phyloP scores from a whole-genome alignment of 1,140 invertebrate genomes.

The Drosophila biarmipes region DNA sequence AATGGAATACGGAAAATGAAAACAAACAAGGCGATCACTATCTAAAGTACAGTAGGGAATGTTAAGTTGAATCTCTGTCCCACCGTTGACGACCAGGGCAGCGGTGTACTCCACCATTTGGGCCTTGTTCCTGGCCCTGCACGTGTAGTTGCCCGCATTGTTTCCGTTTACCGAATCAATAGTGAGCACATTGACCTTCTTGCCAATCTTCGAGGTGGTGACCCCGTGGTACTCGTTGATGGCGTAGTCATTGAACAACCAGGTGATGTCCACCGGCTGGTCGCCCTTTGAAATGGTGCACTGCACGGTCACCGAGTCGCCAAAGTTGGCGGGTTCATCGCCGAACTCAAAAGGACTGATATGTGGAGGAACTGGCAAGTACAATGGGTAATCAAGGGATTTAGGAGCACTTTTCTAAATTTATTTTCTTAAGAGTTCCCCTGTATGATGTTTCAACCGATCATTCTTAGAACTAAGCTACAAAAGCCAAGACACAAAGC shows the following conservation, averaged over 20 bases:
- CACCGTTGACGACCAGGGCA: slow-evolving; percentile 91
- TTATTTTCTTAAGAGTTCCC: background rate
- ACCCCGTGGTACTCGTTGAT: slow-evolving; percentile 88
- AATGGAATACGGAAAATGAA: slow-evolving; percentile 20
- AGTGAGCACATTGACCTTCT: slow-evolving; percentile 90
- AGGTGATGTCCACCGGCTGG: slow-evolving; percentile 89
- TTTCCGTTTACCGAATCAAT: slow-evolving; percentile 90
- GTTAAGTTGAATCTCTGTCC: slow-evolving; percentile 43
- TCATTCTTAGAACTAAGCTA: slow-evolving; percentile 1
- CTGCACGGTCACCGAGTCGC: slow-evolving; percentile 88
- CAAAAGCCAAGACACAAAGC: slow-evolving; percentile 55
- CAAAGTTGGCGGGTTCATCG: slow-evolving; percentile 89
- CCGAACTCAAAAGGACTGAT: slow-evolving; percentile 89
- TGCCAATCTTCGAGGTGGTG: slow-evolving; percentile 89
- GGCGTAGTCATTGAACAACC: slow-evolving; percentile 88
- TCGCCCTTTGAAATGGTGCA: slow-evolving; percentile 90
- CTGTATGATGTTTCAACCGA: background rate
- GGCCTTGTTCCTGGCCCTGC: slow-evolving; percentile 90
- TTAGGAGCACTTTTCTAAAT: background rate
- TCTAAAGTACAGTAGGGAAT: slow-evolving; percentile 24
- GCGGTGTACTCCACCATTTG: slow-evolving; percentile 89
- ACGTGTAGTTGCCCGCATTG: slow-evolving; percentile 92
- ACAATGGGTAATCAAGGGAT: background rate
- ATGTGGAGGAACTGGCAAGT: slow-evolving; percentile 86
- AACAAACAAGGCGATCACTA: slow-evolving; percentile 8